Conservation (phyloP, 2,797 vertebrate genomes). For the Bradypus variegatus region DNA sequence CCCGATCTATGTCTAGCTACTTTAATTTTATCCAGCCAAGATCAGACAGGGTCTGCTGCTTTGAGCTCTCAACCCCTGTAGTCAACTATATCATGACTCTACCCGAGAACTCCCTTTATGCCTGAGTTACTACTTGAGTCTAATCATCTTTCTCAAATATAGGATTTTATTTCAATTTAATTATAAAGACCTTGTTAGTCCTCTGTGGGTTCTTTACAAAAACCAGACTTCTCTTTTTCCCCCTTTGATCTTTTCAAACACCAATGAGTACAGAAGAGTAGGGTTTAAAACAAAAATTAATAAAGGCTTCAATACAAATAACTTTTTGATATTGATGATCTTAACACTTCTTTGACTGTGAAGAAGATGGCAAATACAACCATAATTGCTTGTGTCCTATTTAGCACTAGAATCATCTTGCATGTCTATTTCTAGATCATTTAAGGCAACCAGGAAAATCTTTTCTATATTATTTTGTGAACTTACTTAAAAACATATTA, state of each 20-base stretch:
- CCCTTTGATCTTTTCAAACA: not conserved
- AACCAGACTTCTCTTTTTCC: not conserved
- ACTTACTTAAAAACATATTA: not conserved
- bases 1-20: not conserved
- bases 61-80: not conserved
- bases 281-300: not conserved
- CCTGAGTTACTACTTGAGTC: not conserved
- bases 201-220: not conserved
- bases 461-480: not conserved
- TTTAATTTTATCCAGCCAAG: constrained; percentile 5
- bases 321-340: constrained; percentile 6
- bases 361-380: not conserved
- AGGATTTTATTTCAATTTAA: not conserved
- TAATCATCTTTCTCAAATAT: not conserved
- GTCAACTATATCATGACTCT: not conserved
- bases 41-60: not conserved
- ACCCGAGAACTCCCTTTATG: not conserved
- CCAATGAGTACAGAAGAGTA: not conserved
- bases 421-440: not conserved
- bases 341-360: not conserved
- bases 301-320: not conserved
- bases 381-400: not conserved
- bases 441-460: not conserved
- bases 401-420: not conserved
- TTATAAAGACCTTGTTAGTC: not conserved